phyloP scores from a whole-genome alignment of 2,113 vertebrate genomes.

The Ictidomys tridecemlineatus region DNA sequence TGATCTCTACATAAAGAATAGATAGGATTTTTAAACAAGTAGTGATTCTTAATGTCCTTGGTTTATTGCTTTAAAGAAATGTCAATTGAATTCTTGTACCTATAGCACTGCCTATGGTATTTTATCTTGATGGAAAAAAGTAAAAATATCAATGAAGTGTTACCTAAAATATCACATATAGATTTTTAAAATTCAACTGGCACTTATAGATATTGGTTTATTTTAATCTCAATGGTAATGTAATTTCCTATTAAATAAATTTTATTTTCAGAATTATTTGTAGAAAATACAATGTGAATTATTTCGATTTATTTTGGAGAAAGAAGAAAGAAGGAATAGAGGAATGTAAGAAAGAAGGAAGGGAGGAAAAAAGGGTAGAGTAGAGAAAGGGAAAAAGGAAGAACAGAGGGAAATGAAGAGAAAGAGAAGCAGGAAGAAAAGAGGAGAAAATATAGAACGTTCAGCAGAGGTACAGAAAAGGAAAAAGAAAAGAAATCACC shows the following conservation, averaged over 20 bases:
- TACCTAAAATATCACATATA: neutral
- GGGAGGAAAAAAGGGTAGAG: no score
- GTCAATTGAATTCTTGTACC: neutral
- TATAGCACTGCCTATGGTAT: neutral
- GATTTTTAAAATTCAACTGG: neutral
- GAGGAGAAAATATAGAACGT: neutral
- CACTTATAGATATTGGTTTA: neutral
- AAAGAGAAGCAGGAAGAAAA: neutral
- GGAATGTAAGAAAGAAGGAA: neutral
- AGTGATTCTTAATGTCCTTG: neutral
- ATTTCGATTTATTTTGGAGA: neutral
- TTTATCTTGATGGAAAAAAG: neutral
- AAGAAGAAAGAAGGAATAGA: neutral
- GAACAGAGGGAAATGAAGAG: neutral
- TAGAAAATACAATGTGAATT: neutral
- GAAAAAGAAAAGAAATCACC: neutral
- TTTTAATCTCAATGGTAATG: neutral
- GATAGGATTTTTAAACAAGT: neutral
- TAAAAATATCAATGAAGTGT: neutral
- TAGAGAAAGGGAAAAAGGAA: neutral
- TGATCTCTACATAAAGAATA: neutral
- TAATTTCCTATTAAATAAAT: constrained; percentile 34
- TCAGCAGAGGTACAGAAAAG: neutral
- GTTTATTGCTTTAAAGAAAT: neutral
- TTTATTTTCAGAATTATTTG: neutral